phyloP scores from a whole-genome alignment of 2,113 vertebrate species.

The Xerus inauris region DNA sequence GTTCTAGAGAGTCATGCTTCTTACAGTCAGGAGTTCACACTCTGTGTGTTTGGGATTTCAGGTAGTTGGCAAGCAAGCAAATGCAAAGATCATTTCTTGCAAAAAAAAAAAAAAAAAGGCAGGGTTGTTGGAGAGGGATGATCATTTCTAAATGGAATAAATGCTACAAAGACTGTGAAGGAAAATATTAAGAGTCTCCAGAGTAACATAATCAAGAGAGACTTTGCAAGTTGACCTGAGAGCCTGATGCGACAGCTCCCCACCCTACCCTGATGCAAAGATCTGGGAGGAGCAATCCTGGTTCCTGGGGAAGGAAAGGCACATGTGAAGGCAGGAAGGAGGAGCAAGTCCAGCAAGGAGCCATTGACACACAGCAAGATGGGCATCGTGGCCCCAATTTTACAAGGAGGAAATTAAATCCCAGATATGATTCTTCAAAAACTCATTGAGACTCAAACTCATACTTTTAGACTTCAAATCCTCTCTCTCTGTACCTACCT shows the following conservation, averaged over 20 bases:
- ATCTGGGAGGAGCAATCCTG: neutral
- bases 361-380: neutral
- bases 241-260: neutral
- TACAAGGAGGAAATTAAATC: neutral
- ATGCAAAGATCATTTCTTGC: neutral
- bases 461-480: neutral
- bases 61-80: neutral
- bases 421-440: neutral
- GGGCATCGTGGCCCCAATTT: neutral
- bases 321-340: neutral
- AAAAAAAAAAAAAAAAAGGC: neutral
- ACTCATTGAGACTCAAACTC: neutral
- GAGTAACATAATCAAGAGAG: neutral
- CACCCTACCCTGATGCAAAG: neutral
- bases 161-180: neutral
- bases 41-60: neutral
- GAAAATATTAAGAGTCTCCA: neutral
- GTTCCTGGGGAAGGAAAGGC: neutral
- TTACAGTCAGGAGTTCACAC: neutral
- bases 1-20: neutral
- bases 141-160: neutral
- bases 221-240: neutral
- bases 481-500: neutral
- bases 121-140: too few relatives aligned
- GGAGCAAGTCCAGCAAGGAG: neutral